Base-by-base conservation (phyloP, 2,797 vertebrate species). In the Cryptoprocta ferox region DNA sequence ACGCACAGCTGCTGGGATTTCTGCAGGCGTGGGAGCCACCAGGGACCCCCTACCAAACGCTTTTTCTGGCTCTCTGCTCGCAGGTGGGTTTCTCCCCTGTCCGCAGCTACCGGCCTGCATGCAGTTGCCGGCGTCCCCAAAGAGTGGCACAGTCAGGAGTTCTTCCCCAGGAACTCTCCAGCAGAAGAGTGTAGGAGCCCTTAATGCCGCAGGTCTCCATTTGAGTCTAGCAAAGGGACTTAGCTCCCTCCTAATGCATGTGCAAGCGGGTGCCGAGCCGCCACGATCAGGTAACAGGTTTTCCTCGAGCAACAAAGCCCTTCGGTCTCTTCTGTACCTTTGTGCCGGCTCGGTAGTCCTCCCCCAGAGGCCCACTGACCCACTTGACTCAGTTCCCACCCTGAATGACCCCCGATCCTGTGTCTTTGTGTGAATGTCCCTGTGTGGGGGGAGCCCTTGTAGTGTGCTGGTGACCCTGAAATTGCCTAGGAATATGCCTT, bases 401-500 rank as follows among this genome's bases (percentile, higher is more conserved):
- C 92, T 66, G 24, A 91, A 26, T 97, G 98, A 92, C 92, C 90
- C 90, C 79, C 66, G 26, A 19, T 85, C 85, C 21, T 4, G 13
- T 7, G 78, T 53, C 97, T 95, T 88, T 96, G 48, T 95, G 73
- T 4, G 18, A 94, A 94, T 94, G 50, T 80, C 93, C 96, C 37
- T 91, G 68, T 83, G 73, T 92, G 2, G 73, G 73, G 85, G 35
- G 87, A 97, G 90, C 53, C 93, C 95, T 89, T 79, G 66, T 91
- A 94, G 89, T 94, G 50, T 96, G 93, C 92, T 89, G 97, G 95
- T 97, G 98, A 97, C 97, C 68, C 97, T 98, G 98, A 97, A 97
- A 94, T 97, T 98, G 97, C 97, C 89, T 93, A 96, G 98, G 97
- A 97, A 85, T 96, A 94, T 94, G 97, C 97, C 94, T 97, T 98